phyloP scores from a whole-genome alignment of 1,140 invertebrate genomes.

The Bombus waltoni region DNA sequence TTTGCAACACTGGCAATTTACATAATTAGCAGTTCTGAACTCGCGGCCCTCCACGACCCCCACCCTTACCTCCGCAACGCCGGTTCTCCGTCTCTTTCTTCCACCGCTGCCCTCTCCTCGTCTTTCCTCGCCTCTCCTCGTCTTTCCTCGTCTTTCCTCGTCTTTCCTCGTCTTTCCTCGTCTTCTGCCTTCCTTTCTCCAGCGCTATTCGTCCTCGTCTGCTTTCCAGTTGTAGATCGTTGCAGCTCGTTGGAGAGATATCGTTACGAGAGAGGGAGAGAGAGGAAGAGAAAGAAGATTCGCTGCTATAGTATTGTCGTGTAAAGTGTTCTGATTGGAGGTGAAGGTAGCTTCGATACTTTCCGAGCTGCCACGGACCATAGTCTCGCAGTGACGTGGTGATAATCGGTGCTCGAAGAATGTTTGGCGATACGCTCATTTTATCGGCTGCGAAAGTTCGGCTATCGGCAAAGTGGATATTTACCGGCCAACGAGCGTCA shows the following conservation, averaged over 20 bases:
- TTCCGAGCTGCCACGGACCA: not conserved
- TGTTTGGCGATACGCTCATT: not conserved
- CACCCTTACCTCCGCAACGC: conserved; percentile 18
- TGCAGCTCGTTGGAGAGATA: not conserved
- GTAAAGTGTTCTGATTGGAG: not conserved
- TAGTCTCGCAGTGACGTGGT: not conserved
- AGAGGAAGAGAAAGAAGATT: not conserved
- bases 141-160: not conserved
- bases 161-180: too few relatives aligned
- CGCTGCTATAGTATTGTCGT: not conserved
- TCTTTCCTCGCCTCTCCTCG: not conserved
- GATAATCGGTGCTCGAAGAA: not conserved
- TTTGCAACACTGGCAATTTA: conserved; percentile 83
- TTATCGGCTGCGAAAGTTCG: not conserved
- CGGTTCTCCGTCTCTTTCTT: conserved; percentile 21
- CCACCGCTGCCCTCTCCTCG: not conserved
- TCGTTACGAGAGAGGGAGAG: not conserved
- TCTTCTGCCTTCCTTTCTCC: not conserved
- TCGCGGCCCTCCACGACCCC: conserved; percentile 65
- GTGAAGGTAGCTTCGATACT: not conserved
- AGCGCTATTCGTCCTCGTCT: not conserved
- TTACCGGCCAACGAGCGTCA: not conserved
- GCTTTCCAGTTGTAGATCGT: not conserved
- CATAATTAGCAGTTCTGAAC: conserved; percentile 83
- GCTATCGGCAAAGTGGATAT: not conserved